Conservation (phyloP, 2,797 vertebrate species). For the Epinephelus awoara region DNA sequence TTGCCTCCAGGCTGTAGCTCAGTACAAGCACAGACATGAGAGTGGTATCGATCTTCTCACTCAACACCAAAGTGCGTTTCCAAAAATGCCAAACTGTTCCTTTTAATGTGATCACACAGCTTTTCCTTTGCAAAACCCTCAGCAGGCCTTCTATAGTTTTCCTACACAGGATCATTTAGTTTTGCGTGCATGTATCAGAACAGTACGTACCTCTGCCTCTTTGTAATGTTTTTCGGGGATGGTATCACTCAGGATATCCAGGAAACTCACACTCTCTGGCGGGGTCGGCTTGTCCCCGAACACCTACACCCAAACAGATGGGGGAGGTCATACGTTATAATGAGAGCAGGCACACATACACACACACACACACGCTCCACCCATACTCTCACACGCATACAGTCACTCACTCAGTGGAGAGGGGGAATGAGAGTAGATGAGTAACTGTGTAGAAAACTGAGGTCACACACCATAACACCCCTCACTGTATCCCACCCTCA, state of each 20-base stretch:
- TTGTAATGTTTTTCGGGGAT: conserved; percentile 88
- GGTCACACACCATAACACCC: conserved; percentile 77
- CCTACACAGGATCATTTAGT: background rate
- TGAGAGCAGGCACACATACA: conserved; percentile 42
- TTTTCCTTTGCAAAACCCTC: background rate
- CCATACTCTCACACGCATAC: conserved; percentile 25
- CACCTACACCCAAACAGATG: conserved; percentile 81
- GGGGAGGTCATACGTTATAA: conserved; percentile 64
- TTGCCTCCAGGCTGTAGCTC: too few relatives aligned
- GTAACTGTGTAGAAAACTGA: conserved; percentile 74
- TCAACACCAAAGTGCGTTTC: background rate
- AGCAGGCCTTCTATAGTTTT: background rate
- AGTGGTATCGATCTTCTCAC: background rate
- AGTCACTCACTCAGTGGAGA: conserved; percentile 57
- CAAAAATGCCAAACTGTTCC: background rate
- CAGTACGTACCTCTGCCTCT: conserved; percentile 80
- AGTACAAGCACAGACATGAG: background rate
- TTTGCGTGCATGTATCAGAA: conserved; percentile 7
- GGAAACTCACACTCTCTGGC: conserved; percentile 78
- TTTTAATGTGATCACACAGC: background rate
- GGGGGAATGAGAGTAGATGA: conserved; percentile 67
- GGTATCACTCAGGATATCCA: conserved; percentile 88
- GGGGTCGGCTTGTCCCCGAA: conserved; percentile 86
- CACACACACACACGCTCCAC: background rate
- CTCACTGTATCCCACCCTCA: conserved; percentile 69